Conservation (phyloP, 2,797 vertebrate species). For the Caiman crocodilus region DNA sequence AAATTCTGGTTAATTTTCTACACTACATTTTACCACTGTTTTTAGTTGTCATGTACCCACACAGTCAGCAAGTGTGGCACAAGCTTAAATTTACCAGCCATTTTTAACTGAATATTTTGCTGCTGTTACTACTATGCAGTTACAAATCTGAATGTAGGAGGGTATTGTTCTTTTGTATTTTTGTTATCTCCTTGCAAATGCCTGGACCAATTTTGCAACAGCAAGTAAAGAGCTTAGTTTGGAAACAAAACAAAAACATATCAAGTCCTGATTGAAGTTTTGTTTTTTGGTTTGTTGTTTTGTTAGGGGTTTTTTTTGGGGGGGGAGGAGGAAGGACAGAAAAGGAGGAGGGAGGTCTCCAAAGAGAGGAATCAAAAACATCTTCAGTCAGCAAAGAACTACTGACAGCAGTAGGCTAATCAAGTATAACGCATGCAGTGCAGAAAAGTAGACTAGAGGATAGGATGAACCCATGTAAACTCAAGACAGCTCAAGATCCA, state of each 20-base stretch:
- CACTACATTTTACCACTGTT: background rate
- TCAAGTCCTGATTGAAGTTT: no score
- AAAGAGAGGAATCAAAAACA: no score
- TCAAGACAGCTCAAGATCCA: fast-evolving
- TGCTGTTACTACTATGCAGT: background rate
- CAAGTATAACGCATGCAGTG: no score
- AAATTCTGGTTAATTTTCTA: background rate
- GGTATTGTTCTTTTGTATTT: background rate
- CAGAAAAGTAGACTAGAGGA: no score
- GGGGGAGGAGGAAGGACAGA: no score
- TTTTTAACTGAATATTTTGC: background rate
- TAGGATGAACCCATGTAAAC: no score
- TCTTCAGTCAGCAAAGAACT: background rate
- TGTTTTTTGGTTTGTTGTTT: no score
- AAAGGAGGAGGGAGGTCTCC: no score
- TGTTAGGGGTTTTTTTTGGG: no score
- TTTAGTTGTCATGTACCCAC: background rate
- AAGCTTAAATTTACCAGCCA: background rate
- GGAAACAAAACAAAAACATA: no score
- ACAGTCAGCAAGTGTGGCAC: background rate
- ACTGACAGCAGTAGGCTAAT: background rate
- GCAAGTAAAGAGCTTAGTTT: no score
- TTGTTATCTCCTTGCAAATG: fast-evolving
- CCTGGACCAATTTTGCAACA: no score
- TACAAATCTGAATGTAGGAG: fast-evolving